phyloP scores from a whole-genome alignment of 2,888 invertebrate species.

The Lycaena phlaeas region DNA sequence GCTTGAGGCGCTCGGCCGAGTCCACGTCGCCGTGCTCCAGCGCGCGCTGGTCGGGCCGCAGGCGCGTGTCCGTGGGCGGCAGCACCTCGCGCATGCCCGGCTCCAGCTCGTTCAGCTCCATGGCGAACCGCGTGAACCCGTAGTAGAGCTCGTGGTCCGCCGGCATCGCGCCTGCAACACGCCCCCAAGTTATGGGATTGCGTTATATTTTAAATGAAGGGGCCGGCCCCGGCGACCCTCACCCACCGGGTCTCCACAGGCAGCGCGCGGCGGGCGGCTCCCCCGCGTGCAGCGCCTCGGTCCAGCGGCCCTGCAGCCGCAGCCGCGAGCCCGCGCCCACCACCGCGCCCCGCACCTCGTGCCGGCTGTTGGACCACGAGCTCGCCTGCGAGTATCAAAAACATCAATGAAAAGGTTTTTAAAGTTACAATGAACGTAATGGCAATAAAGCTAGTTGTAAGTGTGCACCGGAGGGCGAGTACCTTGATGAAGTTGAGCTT shows the following conservation, averaged over 20 bases:
- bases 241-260: constrained; percentile 82
- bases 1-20: constrained; percentile 80
- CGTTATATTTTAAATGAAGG: too few species aligned
- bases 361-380: constrained; percentile 84
- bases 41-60: constrained; percentile 82
- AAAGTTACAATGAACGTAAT: too few species aligned
- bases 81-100: constrained; percentile 73
- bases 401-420: too few species aligned
- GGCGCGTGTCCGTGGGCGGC: constrained; percentile 84
- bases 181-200: too few species aligned
- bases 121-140: constrained; percentile 88
- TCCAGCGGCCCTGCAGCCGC: constrained; percentile 84
- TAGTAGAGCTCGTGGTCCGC: constrained; percentile 86
- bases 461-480: constrained; percentile 24
- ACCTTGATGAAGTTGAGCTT: constrained; percentile 88
- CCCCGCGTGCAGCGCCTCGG: constrained; percentile 83
- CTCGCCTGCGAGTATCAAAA: constrained; percentile 67
- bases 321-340: constrained; percentile 70
- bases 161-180: constrained; percentile 78
- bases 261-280: constrained; percentile 80
- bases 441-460: too few species aligned
- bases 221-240: too few species aligned
- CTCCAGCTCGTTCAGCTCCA: constrained; percentile 85
- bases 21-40: constrained; percentile 83
- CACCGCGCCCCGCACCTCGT: constrained; percentile 83